phyloP scores from a whole-genome alignment of 2,888 invertebrate genomes.

The Tiliacea citrago region DNA sequence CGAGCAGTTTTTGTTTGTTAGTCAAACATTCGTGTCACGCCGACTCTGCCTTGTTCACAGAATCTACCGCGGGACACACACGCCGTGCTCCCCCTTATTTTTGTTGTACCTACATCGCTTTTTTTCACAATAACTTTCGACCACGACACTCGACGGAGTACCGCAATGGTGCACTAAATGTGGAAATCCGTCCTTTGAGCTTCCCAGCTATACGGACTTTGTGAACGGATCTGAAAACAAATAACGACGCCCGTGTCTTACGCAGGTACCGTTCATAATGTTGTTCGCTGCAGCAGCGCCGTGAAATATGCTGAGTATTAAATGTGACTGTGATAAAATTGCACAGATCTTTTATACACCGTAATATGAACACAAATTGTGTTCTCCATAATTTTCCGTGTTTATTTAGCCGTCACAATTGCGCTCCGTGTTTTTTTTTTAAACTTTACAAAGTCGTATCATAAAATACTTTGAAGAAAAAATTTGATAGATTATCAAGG shows the following conservation, averaged over 20 bases:
- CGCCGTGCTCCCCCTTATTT: background rate
- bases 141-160: slow-evolving; percentile 14
- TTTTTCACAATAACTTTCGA: slow-evolving; percentile 38
- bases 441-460: background rate
- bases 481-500: slow-evolving; percentile 43
- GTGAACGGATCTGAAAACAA: slow-evolving; percentile 55
- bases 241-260: slow-evolving; percentile 45
- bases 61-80: slow-evolving; percentile 12
- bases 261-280: slow-evolving; percentile 43
- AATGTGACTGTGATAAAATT: slow-evolving; percentile 58
- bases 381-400: slow-evolving; percentile 31
- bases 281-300: slow-evolving; percentile 36
- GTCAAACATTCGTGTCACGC: slow-evolving; percentile 67
- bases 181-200: slow-evolving; percentile 26
- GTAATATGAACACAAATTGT: slow-evolving; percentile 38
- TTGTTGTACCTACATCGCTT: slow-evolving; percentile 47
- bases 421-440: background rate
- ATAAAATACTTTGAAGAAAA: slow-evolving; percentile 16
- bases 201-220: slow-evolving; percentile 31
- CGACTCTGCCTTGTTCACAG: slow-evolving; percentile 24
- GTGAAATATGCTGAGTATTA: slow-evolving; percentile 55
- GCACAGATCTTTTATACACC: slow-evolving; percentile 34
- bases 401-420: slow-evolving; percentile 35
- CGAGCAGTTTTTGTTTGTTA: slow-evolving; percentile 70
- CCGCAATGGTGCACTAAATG: slow-evolving; percentile 27